phyloP scores from a whole-genome alignment of 2,888 invertebrate species.

The Ectobius pallidus region DNA sequence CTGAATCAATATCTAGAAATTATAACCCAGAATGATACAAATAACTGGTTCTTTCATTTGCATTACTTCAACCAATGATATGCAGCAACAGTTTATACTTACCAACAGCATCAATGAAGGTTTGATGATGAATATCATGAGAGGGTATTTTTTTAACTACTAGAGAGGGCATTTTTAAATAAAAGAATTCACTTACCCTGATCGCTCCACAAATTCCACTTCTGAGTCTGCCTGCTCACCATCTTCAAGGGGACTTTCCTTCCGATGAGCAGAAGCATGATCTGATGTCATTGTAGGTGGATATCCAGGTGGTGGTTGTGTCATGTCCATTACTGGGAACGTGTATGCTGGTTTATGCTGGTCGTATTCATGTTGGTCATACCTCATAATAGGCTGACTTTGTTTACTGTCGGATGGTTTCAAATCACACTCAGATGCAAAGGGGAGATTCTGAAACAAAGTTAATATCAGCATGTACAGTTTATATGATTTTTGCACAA shows the following conservation, averaged over 20 bases:
- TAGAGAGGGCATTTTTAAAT: no score
- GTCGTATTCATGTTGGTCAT: slow-evolving; percentile 37
- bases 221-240: slow-evolving; percentile 65
- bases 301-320: slow-evolving; percentile 62
- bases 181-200: slow-evolving; percentile 46
- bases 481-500: no score
- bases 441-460: slow-evolving; percentile 63
- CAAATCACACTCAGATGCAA: slow-evolving; percentile 69
- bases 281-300: slow-evolving; percentile 49
- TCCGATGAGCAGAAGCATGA: slow-evolving; percentile 48
- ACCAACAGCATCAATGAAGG: no score
- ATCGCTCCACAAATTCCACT: slow-evolving; percentile 51
- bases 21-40: no score
- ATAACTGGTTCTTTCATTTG: no score
- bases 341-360: slow-evolving; percentile 42
- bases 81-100: no score
- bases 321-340: slow-evolving; percentile 47
- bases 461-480: no score
- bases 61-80: no score
- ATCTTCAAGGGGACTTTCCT: slow-evolving; percentile 52
- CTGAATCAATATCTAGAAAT: no score
- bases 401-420: slow-evolving; percentile 54
- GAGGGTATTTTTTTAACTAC: no score
- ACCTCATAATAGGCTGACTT: slow-evolving; percentile 32
- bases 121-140: no score